Base-by-base conservation (phyloP, 2,113 vertebrate genomes). In the Panthera uncia region DNA sequence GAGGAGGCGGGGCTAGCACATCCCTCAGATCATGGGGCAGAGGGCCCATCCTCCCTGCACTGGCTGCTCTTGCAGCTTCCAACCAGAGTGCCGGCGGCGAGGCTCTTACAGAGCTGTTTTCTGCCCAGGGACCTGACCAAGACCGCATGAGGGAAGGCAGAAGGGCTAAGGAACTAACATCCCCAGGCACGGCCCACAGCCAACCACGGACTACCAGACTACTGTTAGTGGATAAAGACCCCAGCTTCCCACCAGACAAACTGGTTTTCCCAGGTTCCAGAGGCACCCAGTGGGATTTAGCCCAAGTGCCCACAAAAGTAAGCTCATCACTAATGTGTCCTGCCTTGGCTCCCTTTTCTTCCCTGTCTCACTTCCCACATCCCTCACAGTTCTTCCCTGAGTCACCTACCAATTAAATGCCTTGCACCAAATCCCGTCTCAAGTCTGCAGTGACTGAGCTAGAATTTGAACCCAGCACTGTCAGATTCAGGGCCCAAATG, bases 1-100 rank as follows among this genome's bases (percentile, higher is more conserved):
- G 57, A 15, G 2, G 18, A 31, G 18, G 38, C 0, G 3, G 25
- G 4, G 21, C 41, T 2, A 31, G 45, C 12, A 13, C 21, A 0
- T 27, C 36, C 23, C 14, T 9, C 31, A 41, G 61, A 33, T 18
- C 2, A 7, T 48, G 15, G 16, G 13, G 18, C 29, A 33, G 61
- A 14, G 0, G 27, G 3, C 25, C 14, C 21, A 13, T 25, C 13
- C 6, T 4, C 36, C 31, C 69, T 12, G 38, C 38, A 6, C 69
- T 61, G 36, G 18, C 18, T 31, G n/a, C 27, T 14, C 36, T 14
- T 16, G 9, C 13, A 79, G 23, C 78, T 41, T 23, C 4, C 31
- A 63, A 71, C 23, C 36, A n/a, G 29, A 45, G 50, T 15, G 7
- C n/a, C n/a, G n/a, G n/a, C n/a, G n/a, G n/a, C 0, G 4, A 11